These are phyloP conservation scores for Alloplasta piceator DNA, from an alignment of 2,888 invertebrate genomes.

Conservation along the genomic window DNA sequence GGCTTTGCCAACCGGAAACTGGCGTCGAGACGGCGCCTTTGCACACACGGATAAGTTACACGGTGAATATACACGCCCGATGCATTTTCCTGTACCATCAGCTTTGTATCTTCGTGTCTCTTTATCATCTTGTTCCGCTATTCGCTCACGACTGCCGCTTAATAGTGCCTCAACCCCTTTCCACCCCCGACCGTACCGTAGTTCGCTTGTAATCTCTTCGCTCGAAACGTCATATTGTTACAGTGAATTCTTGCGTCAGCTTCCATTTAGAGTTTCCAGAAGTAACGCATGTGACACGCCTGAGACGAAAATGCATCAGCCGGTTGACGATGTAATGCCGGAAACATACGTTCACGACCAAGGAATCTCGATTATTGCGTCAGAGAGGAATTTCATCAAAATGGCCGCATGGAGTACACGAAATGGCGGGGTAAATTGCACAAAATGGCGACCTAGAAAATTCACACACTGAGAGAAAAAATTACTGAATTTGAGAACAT, in stretches of 20 bases:
- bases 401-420: background rate
- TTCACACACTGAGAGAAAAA: too few species aligned
- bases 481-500: too few species aligned
- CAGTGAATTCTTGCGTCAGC: slow-evolving; percentile 15
- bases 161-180: slow-evolving; percentile 20
- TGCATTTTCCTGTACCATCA: slow-evolving; percentile 48
- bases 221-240: slow-evolving; percentile 17
- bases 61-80: slow-evolving; percentile 41
- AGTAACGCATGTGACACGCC: background rate
- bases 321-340: background rate
- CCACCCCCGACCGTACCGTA: background rate
- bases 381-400: too few species aligned
- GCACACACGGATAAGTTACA: slow-evolving; percentile 59
- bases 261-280: background rate
- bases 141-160: slow-evolving; percentile 35
- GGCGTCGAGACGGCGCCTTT: slow-evolving; percentile 65
- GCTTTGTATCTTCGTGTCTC: slow-evolving; percentile 24
- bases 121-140: slow-evolving; percentile 57
- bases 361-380: too few species aligned
- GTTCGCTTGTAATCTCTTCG: slow-evolving; percentile 3
- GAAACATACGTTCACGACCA: background rate
- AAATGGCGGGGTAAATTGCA: background rate
- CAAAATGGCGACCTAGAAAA: background rate
- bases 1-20: slow-evolving; percentile 62
- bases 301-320: background rate